These are phyloP conservation scores for Spheniscus humboldti DNA, from an alignment of 2,797 vertebrate species.

Conservation along the genomic window DNA sequence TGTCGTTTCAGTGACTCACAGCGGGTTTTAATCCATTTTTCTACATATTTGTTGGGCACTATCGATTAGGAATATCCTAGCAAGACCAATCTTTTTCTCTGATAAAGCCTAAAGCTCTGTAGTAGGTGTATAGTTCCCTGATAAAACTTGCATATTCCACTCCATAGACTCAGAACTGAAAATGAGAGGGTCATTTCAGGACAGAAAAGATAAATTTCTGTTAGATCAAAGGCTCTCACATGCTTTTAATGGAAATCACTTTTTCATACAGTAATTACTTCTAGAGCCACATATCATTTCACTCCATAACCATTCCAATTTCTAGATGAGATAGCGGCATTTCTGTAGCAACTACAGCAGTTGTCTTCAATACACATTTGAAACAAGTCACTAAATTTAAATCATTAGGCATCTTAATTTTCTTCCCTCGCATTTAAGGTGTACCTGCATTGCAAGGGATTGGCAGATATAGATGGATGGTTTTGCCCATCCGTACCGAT, in stretches of 20 bases:
- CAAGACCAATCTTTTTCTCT: neutral
- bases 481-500: neutral
- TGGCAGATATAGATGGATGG: neutral
- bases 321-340: neutral
- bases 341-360: neutral
- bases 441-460: neutral
- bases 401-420: neutral
- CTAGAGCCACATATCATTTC: neutral
- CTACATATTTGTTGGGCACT: neutral
- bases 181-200: neutral
- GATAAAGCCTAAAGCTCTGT: neutral
- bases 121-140: neutral
- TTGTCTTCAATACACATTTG: neutral
- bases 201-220: neutral
- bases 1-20: neutral
- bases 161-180: neutral
- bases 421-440: neutral
- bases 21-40: neutral
- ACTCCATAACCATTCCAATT: neutral
- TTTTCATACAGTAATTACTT: neutral
- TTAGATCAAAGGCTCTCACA: neutral
- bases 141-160: neutral
- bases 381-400: neutral
- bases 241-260: conserved; percentile 11
- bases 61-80: neutral